Base-by-base conservation (phyloP, 2,888 invertebrate genomes). In the Melikaiella ostensackeni region DNA sequence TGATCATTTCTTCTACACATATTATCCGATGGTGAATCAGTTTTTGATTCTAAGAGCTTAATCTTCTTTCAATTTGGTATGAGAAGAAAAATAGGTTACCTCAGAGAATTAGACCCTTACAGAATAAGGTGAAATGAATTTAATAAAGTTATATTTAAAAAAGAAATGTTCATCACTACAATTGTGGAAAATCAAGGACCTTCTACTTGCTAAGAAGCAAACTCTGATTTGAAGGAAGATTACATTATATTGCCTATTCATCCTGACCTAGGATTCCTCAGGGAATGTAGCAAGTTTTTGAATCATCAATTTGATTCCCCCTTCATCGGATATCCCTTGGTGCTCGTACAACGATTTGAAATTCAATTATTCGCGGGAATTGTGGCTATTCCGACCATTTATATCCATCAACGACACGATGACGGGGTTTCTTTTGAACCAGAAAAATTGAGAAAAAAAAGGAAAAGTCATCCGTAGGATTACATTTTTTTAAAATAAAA, bases 321-420 rank as follows among this genome's bases (percentile, higher is more conserved):
- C 42, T 70, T 70, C 27, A 42, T 77, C 62, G 62, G n/a, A 59
- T 59, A 27, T 59, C 59, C 59, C 59, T 27, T n/a, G 24, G 61
- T 59, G 38, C 42, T 61, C 61, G 27, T 38, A 61, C 35, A 70
- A 59, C 66, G 70, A 76, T 70, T 70, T 19, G 46, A 13, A 76
- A 76, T 76, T 70, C 38, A 38, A 70, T 70, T 63, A 75, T 75
- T 42, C 38, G 6, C 61, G 21, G 16, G 35, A 61, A 30, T 38
- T 42, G 75, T 75, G 59, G 19, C 46, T 61, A 75, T 35, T 46
- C 61, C 35, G 27, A 61, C 24, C 75, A 75, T 75, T 75, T 61
- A 75, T 61, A 75, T 50, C 75, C 59, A 59, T 57, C 75, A 75
- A n/a, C 24, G 21, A 27, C 2, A 24, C 50, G 50, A 50, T 50